Conservation (phyloP, 2,797 vertebrate genomes). For the Paedocypris micromegethes region DNA sequence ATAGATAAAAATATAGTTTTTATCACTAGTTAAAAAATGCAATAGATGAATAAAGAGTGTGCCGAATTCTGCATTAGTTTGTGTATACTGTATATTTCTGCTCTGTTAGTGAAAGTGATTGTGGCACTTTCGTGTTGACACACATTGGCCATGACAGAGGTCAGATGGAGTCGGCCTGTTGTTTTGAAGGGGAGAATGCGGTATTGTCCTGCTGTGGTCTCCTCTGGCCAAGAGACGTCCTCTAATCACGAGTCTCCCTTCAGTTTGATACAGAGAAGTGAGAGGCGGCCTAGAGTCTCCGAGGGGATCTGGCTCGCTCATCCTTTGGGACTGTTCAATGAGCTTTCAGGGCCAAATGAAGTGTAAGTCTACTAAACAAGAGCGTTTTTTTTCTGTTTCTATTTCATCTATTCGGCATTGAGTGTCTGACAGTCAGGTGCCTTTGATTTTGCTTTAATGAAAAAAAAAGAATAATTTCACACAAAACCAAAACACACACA, state of each 20-base stretch:
- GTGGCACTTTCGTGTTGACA: conserved; percentile 64
- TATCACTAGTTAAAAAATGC: no score
- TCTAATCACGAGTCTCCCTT: conserved; percentile 72
- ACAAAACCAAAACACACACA: conserved; percentile 1
- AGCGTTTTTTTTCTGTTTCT: conserved; percentile 68
- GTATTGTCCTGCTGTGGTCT: conserved; percentile 68
- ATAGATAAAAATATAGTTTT: no score
- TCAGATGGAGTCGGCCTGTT: conserved; percentile 73
- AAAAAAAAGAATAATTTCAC: conserved; percentile 32
- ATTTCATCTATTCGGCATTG: conserved; percentile 48
- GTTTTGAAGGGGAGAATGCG: conserved; percentile 66
- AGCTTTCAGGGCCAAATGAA: conserved; percentile 83
- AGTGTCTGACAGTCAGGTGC: conserved; percentile 66
- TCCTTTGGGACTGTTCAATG: conserved; percentile 76
- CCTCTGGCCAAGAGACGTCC: conserved; percentile 59
- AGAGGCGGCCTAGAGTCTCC: conserved; percentile 48
- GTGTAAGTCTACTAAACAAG: conserved; percentile 80
- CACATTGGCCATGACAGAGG: conserved; percentile 75
- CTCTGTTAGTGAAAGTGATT: conserved; percentile 55
- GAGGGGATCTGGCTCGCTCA: conserved; percentile 59
- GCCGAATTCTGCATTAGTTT: no score
- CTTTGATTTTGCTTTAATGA: conserved; percentile 50
- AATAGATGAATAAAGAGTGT: no score
- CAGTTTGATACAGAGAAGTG: conserved; percentile 53
- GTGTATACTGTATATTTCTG: neutral